phyloP scores from a whole-genome alignment of 2,797 vertebrate genomes.

The Morelia viridis region DNA sequence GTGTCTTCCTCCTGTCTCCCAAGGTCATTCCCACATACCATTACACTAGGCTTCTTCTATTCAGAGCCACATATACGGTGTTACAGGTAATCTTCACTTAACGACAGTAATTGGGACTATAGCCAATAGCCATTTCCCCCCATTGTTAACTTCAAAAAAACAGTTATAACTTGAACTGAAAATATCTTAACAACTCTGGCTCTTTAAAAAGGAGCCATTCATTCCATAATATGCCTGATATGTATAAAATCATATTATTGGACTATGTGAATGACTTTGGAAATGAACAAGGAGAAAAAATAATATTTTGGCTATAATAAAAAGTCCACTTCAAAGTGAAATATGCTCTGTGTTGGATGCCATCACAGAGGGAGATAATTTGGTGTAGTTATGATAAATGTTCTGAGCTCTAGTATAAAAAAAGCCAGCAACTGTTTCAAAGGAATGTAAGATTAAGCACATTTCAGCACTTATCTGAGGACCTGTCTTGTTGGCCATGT shows the following conservation, averaged over 20 bases:
- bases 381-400: slow-evolving; percentile 48
- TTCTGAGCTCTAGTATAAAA: slow-evolving; percentile 42
- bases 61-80: not conserved
- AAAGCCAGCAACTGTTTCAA: slow-evolving; percentile 39
- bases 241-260: not conserved
- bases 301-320: slow-evolving; percentile 30
- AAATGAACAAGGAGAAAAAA: slow-evolving; percentile 27
- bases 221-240: fast-evolving
- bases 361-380: slow-evolving; percentile 50
- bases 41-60: not conserved
- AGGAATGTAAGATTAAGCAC: slow-evolving; percentile 52
- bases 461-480: slow-evolving; percentile 36
- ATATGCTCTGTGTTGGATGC: not conserved
- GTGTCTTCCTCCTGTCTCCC: not conserved
- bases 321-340: slow-evolving; percentile 49
- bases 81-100: not conserved
- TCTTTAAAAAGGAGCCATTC: not conserved
- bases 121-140: not conserved
- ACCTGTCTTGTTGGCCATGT: slow-evolving; percentile 29
- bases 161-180: not conserved
- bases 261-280: slow-evolving; percentile 35
- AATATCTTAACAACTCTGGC: not conserved
- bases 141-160: not conserved
- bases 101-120: not conserved
- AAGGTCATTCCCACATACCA: not conserved